A percentile compares a stretch with the other conserved stretches of the same genome.
Evolutionary conservation across 2,888 invertebrate species (phyloP).

Genomic region (Xylota segnis): DNA sequence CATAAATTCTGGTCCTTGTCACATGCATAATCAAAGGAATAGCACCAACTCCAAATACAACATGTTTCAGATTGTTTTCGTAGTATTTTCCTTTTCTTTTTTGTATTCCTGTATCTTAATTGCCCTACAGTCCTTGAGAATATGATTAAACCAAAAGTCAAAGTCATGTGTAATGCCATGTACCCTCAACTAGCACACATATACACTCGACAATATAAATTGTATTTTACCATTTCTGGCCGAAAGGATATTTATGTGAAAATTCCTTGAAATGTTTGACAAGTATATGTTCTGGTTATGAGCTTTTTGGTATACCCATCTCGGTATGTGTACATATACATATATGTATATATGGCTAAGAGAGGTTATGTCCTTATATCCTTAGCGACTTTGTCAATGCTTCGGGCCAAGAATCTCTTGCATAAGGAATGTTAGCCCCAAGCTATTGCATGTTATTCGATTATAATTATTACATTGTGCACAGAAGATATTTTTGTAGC

Average conservation of each 20-base stretch:
- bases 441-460: conserved; percentile 36
- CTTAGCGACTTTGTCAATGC: conserved; percentile 5
- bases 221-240: neutral
- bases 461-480: conserved; percentile 34
- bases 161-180: conserved; percentile 7
- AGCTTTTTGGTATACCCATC: neutral
- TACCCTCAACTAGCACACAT: neutral
- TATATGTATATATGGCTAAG: neutral
- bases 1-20: neutral
- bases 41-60: neutral
- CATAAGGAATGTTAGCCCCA: conserved; percentile 13
- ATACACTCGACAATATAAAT: too few relatives aligned
- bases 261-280: conserved; percentile 4
- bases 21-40: neutral
- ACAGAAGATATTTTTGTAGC: conserved; percentile 5
- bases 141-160: conserved; percentile 16
- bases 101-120: neutral
- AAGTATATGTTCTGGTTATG: conserved; percentile 9
- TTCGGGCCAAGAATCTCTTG: conserved; percentile 19
- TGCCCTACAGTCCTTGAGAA: conserved; percentile 2
- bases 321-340: neutral
- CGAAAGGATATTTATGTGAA: conserved; percentile 4
- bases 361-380: neutral
- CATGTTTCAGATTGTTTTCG: neutral
- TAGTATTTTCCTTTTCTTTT: neutral